Percentiles rank a stretch among this genome's conserved stretches.
These are phyloP conservation scores for Hozukius guyotensis DNA, from an alignment of 2,797 vertebrate genomes.

Conservation along the genomic window DNA sequence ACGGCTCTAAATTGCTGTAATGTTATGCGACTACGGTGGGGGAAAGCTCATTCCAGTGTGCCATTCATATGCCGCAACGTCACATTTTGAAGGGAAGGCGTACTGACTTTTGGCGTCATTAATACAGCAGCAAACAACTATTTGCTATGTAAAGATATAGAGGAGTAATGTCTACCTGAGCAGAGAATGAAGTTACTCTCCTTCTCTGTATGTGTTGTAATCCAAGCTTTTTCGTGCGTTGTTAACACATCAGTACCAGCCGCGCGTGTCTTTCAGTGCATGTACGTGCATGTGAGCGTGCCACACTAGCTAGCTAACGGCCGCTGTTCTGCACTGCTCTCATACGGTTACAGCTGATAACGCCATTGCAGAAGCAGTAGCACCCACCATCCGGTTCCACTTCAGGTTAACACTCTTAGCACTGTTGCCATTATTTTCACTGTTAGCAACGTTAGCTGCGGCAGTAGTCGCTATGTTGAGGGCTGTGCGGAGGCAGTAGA, in stretches of 20 bases:
- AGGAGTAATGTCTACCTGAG: neutral
- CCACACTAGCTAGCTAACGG: no score
- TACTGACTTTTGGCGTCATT: no score
- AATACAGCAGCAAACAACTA: no score
- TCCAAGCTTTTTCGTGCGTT: neutral
- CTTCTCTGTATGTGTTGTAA: neutral
- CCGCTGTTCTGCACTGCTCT: no score
- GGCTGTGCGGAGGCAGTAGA: neutral
- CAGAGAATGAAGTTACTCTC: neutral
- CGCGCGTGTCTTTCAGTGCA: neutral
- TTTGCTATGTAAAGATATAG: neutral
- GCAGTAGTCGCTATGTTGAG: neutral
- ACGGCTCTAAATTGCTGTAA: neutral
- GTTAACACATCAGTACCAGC: neutral
- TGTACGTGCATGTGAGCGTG: neutral
- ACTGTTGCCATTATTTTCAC: neutral
- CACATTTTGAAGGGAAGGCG: no score
- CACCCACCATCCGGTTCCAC: neutral
- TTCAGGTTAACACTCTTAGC: neutral
- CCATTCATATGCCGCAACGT: no score
- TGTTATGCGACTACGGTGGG: no score
- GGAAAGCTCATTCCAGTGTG: no score
- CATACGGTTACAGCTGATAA: neutral
- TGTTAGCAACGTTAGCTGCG: neutral
- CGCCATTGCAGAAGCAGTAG: no score